phyloP scores from a whole-genome alignment of 2,888 invertebrate genomes.

The Lycaena phlaeas region DNA sequence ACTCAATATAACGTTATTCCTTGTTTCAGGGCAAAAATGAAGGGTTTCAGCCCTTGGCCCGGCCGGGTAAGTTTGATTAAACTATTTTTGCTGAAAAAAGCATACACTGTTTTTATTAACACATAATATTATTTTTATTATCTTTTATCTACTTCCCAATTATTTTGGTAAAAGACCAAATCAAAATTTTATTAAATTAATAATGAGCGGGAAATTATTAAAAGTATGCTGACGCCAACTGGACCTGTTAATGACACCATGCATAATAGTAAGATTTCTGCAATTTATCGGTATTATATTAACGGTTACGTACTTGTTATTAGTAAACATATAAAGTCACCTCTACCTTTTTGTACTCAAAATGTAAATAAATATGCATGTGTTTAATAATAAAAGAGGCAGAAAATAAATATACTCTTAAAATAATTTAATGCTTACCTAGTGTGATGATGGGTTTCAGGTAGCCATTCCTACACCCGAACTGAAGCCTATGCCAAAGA shows the following conservation, averaged over 20 bases:
- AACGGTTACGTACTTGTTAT: no score
- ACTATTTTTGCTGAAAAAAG: constrained; percentile 20
- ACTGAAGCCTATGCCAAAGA: constrained; percentile 79
- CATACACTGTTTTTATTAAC: constrained; percentile 3
- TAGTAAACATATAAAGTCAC: no score
- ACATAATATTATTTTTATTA: background rate
- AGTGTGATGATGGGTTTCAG: constrained; percentile 59
- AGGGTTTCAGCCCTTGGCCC: constrained; percentile 97
- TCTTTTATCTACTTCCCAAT: constrained; percentile 5
- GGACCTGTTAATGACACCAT: background rate
- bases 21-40: constrained; percentile 96
- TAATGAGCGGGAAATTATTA: constrained; percentile 19
- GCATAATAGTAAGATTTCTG: background rate
- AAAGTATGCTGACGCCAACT: background rate
- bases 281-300: no score
- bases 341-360: no score
- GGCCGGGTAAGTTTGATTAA: constrained; percentile 87
- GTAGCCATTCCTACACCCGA: constrained; percentile 86
- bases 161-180: background rate
- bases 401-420: constrained; percentile 9
- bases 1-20: constrained; percentile 17
- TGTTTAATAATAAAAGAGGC: constrained; percentile 9
- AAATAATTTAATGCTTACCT: constrained; percentile 13
- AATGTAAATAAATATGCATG: no score
- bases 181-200: background rate